Conservation (phyloP, 2,113 vertebrate genomes). For the Tamias sibiricus region DNA sequence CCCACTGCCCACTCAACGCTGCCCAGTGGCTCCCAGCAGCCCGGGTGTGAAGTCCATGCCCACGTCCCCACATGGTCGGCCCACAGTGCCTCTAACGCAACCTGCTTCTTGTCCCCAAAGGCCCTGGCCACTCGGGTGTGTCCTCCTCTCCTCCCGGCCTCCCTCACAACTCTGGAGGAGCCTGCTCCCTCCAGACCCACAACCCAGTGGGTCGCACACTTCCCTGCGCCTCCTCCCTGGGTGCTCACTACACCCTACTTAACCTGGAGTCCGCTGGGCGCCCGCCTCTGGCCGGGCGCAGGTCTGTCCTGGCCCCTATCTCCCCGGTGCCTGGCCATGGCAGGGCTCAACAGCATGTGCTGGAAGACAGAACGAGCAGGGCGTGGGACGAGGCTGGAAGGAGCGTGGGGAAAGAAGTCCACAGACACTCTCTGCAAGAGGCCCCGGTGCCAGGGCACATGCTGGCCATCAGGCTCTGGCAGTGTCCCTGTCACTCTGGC, state of each 20-base stretch:
- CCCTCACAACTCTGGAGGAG: not conserved
- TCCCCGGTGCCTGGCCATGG: not conserved
- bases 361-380: not conserved
- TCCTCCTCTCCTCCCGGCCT: not conserved
- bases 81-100: not conserved
- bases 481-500: not conserved
- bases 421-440: too few species aligned
- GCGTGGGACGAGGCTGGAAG: accelerated
- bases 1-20: not conserved
- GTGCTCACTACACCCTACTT: not conserved
- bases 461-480: not conserved
- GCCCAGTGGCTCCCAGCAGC: not conserved
- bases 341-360: not conserved
- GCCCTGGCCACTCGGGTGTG: accelerated
- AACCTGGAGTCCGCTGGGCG: too few species aligned
- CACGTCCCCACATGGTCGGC: not conserved
- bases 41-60: not conserved
- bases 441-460: not conserved
- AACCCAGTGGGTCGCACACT: too few species aligned
- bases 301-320: not conserved
- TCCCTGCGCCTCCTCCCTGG: accelerated
- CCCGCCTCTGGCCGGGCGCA: not conserved
- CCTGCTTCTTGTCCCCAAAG: too few species aligned
- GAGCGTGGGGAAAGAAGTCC: not conserved
- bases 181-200: not conserved